These are phyloP conservation scores for Serilophus lunatus DNA, from an alignment of 2,113 vertebrate genomes.

Conservation along the genomic window DNA sequence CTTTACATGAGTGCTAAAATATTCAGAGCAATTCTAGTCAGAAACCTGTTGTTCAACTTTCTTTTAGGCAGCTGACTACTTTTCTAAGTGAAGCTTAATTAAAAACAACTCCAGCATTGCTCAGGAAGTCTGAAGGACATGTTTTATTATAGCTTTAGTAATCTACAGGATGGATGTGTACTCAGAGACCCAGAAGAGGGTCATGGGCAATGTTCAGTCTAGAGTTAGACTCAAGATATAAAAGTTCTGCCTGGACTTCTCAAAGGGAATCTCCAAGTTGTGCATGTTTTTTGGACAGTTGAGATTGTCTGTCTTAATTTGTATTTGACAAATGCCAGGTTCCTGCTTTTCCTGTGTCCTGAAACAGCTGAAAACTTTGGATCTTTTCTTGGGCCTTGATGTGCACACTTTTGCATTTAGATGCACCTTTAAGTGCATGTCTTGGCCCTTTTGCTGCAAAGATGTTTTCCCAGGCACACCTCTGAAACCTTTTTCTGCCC, in stretches of 20 bases:
- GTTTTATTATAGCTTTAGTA: background rate
- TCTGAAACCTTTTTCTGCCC: background rate
- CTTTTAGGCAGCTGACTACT: background rate
- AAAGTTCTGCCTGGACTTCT: background rate
- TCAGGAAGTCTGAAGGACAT: background rate
- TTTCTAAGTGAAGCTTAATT: background rate
- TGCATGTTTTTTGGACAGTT: background rate
- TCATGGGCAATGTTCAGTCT: background rate
- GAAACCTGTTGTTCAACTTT: constrained; percentile 40
- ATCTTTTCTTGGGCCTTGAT: background rate
- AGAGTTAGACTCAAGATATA: background rate
- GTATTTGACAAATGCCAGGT: background rate
- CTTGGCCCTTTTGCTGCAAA: background rate
- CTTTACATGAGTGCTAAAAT: background rate
- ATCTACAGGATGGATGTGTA: background rate
- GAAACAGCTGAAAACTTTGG: background rate
- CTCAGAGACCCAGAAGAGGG: background rate
- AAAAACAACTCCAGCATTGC: background rate
- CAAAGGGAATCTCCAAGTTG: background rate
- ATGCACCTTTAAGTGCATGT: background rate
- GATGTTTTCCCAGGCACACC: background rate
- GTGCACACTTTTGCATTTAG: background rate
- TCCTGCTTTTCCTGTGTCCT: background rate
- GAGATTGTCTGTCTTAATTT: background rate
- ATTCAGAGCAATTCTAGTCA: background rate